Percentiles rank a stretch among this genome's conserved stretches.
These are phyloP conservation scores for Ditylenchus weischeri DNA, from an alignment of 2,888 invertebrate genomes.

Conservation along the genomic window DNA sequence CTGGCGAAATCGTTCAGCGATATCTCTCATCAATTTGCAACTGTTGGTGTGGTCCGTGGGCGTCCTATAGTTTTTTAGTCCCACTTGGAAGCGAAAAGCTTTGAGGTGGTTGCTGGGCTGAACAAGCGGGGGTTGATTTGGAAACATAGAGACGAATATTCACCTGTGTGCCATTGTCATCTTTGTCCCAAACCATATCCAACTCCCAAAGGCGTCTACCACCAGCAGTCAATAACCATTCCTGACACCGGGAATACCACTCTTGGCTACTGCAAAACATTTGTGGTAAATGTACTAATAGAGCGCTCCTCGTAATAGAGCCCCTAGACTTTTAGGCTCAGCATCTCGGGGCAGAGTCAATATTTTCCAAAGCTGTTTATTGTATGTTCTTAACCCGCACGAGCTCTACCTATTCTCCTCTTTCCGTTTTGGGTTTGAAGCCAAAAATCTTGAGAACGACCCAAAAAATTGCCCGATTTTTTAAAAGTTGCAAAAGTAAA, in stretches of 20 bases:
- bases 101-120: constrained; percentile 36
- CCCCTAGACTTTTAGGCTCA: no score
- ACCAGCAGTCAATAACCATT: constrained; percentile 55
- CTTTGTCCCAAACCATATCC: constrained; percentile 54
- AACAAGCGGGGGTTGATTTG: not conserved
- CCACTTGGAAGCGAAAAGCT: constrained; percentile 57
- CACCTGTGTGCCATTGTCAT: not conserved
- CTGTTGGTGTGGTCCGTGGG: constrained; percentile 56
- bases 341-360: no score
- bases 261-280: constrained; percentile 35
- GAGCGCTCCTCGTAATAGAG: no score
- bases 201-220: constrained; percentile 55
- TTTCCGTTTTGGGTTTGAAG: no score
- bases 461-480: no score
- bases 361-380: no score
- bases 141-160: no score
- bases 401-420: no score
- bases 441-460: no score
- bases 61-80: constrained; percentile 53
- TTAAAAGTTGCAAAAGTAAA: no score
- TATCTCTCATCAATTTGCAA: constrained; percentile 52
- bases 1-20: constrained; percentile 36
- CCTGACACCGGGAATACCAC: constrained; percentile 50
- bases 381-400: no score
- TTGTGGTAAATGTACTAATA: not conserved